Evolutionary conservation across 2,113 vertebrate genomes (phyloP).

Genomic region (Laticauda laticaudata): DNA sequence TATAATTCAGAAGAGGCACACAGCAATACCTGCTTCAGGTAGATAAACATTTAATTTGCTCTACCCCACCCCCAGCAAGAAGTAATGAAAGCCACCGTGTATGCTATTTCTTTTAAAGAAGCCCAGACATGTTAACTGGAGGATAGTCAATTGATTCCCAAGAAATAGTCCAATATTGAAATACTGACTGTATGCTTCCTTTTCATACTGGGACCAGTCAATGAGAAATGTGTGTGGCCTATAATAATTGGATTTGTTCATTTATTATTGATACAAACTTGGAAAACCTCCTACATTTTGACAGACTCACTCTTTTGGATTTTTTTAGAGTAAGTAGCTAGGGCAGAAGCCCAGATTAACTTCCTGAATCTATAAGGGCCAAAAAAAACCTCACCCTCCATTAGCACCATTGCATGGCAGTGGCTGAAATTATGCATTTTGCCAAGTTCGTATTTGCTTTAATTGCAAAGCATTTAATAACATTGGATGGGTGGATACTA

Average conservation of each 20-base stretch:
- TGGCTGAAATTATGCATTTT: not conserved
- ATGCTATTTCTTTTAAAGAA: not conserved
- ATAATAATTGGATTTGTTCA: not conserved
- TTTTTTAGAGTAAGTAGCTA: not conserved
- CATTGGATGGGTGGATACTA: not conserved
- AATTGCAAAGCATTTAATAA: not conserved
- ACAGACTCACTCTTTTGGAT: not conserved
- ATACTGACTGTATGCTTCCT: not conserved
- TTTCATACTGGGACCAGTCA: not conserved
- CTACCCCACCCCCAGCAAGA: not conserved
- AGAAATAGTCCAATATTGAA: not conserved
- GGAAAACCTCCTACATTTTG: not conserved
- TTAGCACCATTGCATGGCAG: not conserved
- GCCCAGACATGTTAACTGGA: not conserved
- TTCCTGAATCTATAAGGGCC: not conserved
- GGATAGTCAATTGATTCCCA: not conserved
- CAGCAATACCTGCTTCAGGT: slow-evolving; percentile 38
- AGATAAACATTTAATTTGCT: not conserved
- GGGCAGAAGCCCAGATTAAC: not conserved
- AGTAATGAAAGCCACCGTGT: not conserved
- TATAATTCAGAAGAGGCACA: slow-evolving; percentile 42
- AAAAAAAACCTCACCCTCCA: not conserved
- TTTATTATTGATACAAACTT: not conserved
- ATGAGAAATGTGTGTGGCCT: not conserved
- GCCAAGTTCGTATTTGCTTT: not conserved